These are phyloP conservation scores for Tromatobia lineatoria DNA, from an alignment of 2,888 invertebrate genomes.

Conservation along the genomic window DNA sequence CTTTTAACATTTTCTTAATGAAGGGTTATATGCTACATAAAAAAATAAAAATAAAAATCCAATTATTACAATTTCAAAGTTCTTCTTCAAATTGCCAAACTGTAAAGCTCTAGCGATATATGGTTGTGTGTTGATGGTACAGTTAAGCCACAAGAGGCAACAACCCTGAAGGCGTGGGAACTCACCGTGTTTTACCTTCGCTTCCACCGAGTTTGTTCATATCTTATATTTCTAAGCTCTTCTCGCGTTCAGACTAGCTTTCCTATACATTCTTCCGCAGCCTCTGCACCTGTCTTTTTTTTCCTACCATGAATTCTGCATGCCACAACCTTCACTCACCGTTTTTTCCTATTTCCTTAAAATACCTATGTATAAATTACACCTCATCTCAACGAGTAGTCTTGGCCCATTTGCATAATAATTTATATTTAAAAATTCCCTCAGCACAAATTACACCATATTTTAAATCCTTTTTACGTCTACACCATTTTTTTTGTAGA, in stretches of 20 bases:
- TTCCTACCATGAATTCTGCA: conserved; percentile 28
- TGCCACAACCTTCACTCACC: conserved; percentile 15
- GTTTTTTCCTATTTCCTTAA: conserved; percentile 31
- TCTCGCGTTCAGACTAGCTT: conserved; percentile 21
- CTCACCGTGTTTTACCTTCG: conserved; percentile 62
- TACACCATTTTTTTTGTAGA: too few species aligned
- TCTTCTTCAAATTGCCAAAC: neutral
- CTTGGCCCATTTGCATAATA: neutral
- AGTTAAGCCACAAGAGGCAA: conserved; percentile 20
- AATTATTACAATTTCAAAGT: too few species aligned
- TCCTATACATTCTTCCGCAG: conserved; percentile 42
- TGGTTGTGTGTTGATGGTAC: neutral
- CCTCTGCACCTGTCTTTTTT: conserved; percentile 18
- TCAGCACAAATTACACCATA: neutral
- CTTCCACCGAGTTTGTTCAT: conserved; percentile 57
- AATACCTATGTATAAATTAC: neutral
- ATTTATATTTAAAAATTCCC: neutral
- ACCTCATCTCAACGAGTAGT: conserved; percentile 19
- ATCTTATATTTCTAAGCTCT: conserved; percentile 51
- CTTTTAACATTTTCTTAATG: too few species aligned
- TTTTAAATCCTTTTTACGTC: too few species aligned
- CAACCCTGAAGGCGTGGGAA: conserved; percentile 64
- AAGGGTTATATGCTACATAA: too few species aligned
- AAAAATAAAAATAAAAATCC: too few species aligned
- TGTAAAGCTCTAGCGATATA: conserved; percentile 8